phyloP scores from a whole-genome alignment of 2,797 vertebrate species.

The Diplodus sargus region DNA sequence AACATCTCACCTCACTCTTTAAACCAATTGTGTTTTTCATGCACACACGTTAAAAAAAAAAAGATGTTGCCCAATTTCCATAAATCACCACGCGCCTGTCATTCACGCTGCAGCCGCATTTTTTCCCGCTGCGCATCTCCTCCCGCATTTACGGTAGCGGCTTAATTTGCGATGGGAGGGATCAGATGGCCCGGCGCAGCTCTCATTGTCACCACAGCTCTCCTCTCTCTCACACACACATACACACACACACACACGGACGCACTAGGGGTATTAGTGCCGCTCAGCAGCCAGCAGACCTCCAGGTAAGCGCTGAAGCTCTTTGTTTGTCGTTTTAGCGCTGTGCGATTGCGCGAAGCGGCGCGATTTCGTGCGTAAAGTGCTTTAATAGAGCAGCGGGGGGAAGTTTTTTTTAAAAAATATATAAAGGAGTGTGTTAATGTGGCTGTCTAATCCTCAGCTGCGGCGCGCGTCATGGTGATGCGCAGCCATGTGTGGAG shows the following conservation, averaged over 20 bases:
- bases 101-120: background rate
- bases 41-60: too few species aligned
- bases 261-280: conserved; percentile 58
- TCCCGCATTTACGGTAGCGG: conserved; percentile 71
- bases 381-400: background rate
- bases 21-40: too few species aligned
- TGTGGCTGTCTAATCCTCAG: conserved; percentile 35
- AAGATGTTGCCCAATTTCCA: background rate
- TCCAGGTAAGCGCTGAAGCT: conserved; percentile 73
- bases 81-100: background rate
- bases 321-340: conserved; percentile 14
- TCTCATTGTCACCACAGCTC: conserved; percentile 70
- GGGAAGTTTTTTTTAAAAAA: conserved; percentile 39
- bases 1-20: background rate
- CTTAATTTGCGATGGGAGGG: conserved; percentile 63
- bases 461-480: conserved; percentile 3
- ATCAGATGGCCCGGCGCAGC: conserved; percentile 39
- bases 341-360: too few species aligned
- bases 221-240: background rate
- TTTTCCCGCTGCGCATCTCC: conserved; percentile 49
- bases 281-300: conserved; percentile 57
- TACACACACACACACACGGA: conserved; percentile 19
- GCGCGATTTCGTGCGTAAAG: too few species aligned
- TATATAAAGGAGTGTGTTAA: conserved; percentile 11
- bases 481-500: conserved; percentile 44